Base-by-base conservation (phyloP, 2,888 invertebrate species). In the Heterodera filipjevi region DNA sequence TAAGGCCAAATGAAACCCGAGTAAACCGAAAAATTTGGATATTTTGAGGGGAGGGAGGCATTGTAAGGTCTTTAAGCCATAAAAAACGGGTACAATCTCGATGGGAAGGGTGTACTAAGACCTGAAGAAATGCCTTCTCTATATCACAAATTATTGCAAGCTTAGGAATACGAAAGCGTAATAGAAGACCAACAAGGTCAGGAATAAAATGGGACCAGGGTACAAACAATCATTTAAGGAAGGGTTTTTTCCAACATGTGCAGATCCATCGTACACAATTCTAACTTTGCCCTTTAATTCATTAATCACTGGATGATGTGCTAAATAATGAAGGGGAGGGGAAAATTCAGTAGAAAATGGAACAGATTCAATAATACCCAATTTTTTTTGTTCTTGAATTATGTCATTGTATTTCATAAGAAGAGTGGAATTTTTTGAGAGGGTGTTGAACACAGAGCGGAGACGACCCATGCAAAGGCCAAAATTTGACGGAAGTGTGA, bases 101-200 rank as follows among this genome's bases (percentile, higher is more conserved):
- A 44, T 84, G 77, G 6, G 39, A 22, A 66, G 75, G 39, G 22
- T 85, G 77, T 0, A 84, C 59, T 22, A 72, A 35, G 5, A 84
- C 64, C 71, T 82, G 81, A 14, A 80, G 76, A 74, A 84, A 83
- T 1, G 83, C 82, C 30, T 84, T 83, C 73, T 84, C 81, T 3
- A 84, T 72, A 46, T 84, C 84, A 6, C 77, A 44, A 14, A 79
- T 79, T 3, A 80, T 71, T 12, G 70, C 79, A 35, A 49, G 53
- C 44, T 64, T 64, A 1, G 66, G 59, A 1, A 71, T 46, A 16
- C 85, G 53, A 32, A 83, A 79, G 19, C 81, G 77, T 10, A 84
- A 30, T 5, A 83, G 39, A 19, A 82, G 35, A 0, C 81, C 82
- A 19, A 76, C 64, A 22, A 84, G n/a, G 8, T 78, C 46, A 16